Evolutionary conservation across 2,113 vertebrate genomes (phyloP), one percentile per base, ranked within the genome.

Genomic region (Psilopogon haemacephalus): DNA sequence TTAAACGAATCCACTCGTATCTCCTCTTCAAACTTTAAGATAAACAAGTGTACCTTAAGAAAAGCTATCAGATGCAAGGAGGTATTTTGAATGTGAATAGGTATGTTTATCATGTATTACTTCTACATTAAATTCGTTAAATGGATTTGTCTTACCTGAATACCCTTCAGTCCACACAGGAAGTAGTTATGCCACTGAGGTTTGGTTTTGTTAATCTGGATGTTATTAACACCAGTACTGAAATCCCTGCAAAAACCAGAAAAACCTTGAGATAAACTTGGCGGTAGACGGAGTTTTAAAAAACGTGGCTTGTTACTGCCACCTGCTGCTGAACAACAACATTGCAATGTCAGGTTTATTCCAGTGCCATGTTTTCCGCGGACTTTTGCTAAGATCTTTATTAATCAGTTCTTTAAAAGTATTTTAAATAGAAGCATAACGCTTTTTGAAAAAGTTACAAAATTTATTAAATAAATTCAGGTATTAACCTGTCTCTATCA

Each of bases 101-200:
- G 21, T 60, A 68, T 0, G 3, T n/a, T 54, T 86, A 8, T 27
- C 5, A 0, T 68, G 38, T 74, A 62, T 89, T 44, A 64, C 8
- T 65, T 64, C 58, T 64, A 65, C 19, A 16, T 40, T 32, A 15
- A 44, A 83, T 80, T 65, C 2, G 5, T 56, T 64, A 94, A 94
- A 92, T 46, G 26, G 28, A 84, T 89, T 69, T 92, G 67, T 63
- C 96, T 97, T 97, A 99, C 99, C 99, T 99, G 98, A 95, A 99
- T 98, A 91, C 99, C 99, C 97, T 99, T 99, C 68, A 99, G 97
- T 86, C 99, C 99, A 97, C 99, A 99, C n/a, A 99, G 97, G 96
- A 99, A 99, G 95, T 99, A 99, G 97, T 98, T 98, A 97, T 98
- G 95, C 99, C 99, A 99, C 11, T 98, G 97, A 95, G 99, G 99